A percentile compares a stretch with the other conserved stretches of the same genome.
Evolutionary conservation across 2,888 invertebrate species (phyloP).

Genomic region (Acrocyrtus sp.): DNA sequence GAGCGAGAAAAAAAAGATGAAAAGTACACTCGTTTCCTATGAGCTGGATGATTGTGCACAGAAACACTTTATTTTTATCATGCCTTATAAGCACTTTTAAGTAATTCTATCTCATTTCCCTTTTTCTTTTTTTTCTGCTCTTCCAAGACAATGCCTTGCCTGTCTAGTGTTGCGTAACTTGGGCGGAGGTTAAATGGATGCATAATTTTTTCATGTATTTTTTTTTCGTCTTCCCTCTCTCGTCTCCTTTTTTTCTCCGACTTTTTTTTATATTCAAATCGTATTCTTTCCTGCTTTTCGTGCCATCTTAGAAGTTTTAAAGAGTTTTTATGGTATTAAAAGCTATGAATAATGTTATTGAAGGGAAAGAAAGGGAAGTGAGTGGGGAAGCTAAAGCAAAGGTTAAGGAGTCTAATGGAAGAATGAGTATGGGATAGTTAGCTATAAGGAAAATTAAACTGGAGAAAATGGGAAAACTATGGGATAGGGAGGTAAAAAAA

Average conservation of each 20-base stretch:
- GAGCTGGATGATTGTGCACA: not conserved
- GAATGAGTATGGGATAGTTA: too few species aligned
- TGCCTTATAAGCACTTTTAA: not conserved
- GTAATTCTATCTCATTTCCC: not conserved
- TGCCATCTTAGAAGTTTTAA: constrained; percentile 36
- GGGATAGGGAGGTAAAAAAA: too few species aligned
- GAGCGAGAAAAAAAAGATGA: constrained; percentile 31
- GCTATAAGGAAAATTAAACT: too few species aligned
- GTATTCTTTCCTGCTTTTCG: constrained; percentile 1
- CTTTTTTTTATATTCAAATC: not conserved
- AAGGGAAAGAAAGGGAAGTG: not conserved
- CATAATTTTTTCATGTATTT: constrained; percentile 47
- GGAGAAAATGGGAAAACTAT: too few species aligned
- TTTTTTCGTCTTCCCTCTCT: constrained; percentile 20
- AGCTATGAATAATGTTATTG: not conserved
- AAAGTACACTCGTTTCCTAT: constrained; percentile 30
- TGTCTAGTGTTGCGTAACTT: constrained; percentile 30
- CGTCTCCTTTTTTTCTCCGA: constrained; percentile 9
- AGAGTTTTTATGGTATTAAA: constrained; percentile 39
- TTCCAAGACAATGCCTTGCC: constrained; percentile 18
- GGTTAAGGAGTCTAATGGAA: not conserved
- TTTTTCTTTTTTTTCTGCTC: too few species aligned
- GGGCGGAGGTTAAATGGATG: constrained; percentile 46
- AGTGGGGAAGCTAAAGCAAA: not conserved
- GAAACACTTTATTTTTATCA: not conserved